These are phyloP conservation scores for Darevskia mixta DNA, from an alignment of 2,797 vertebrate genomes.

Conservation along the genomic window DNA sequence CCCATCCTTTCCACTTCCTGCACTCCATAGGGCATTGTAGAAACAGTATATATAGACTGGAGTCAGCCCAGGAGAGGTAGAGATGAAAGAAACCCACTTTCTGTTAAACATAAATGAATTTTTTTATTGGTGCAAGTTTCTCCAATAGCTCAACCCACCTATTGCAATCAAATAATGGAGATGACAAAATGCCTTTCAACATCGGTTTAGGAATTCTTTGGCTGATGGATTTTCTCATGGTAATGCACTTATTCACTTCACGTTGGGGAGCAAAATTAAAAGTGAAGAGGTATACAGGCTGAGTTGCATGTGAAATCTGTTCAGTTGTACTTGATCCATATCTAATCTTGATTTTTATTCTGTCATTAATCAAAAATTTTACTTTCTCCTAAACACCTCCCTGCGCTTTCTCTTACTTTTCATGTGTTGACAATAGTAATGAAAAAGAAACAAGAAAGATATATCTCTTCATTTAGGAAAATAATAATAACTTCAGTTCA, in stretches of 20 bases:
- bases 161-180: conserved; percentile 14
- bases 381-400: background rate
- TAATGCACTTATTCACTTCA: background rate
- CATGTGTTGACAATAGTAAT: background rate
- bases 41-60: background rate
- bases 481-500: background rate
- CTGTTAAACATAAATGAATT: background rate
- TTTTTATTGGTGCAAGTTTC: background rate
- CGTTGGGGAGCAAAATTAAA: background rate
- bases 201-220: background rate
- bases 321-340: background rate
- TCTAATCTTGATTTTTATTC: background rate
- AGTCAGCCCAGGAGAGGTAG: background rate
- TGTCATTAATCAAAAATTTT: background rate
- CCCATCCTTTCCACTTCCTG: background rate
- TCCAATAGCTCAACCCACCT: background rate
- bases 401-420: background rate
- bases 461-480: background rate
- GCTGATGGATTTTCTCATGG: background rate
- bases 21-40: background rate
- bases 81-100: conserved; percentile 21
- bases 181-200: background rate
- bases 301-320: background rate
- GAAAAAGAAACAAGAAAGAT: background rate
- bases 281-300: background rate